Base-by-base conservation (phyloP, 2,797 vertebrate genomes). In the Enteromius afrohamiltoni region DNA sequence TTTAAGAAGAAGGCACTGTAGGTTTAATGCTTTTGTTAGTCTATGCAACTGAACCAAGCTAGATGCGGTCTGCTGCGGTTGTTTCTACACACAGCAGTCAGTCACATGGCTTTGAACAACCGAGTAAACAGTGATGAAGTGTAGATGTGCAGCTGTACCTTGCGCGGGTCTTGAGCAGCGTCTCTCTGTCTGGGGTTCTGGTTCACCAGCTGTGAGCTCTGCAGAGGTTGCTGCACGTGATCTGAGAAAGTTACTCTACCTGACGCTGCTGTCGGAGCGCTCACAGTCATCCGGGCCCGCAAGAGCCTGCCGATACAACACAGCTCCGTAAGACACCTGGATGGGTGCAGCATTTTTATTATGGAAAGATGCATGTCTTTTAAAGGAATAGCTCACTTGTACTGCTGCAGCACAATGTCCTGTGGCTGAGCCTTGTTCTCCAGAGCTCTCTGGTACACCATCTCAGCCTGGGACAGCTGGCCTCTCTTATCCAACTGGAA, bases 391-490 rank as follows among this genome's bases (percentile, higher is more conserved):
- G 58, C 13, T 88, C 89, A 98, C 98, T 95, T 92, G 89, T 93
- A 94, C 1, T 96, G 94, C 1, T 93, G 90, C 0, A 96, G 93
- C 40, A 99, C 83, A 0, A 6, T 51, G 49, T 96, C 94, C 0
- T 0, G 76, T 0, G 98, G 98, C 86, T 96, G 93, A 0, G 96
- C 97, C 62, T 92, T 92, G 90, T 95, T 97, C 78, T 95, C 93
- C 87, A 96, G 29, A 0, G 96, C 98, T 87, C 90, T 96, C 49
- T 92, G 95, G 83, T 95, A 96, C 11, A 98, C 87, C 0, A 88
- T 89, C 0, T 90, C 91, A 0, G 96, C 97, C 49, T 92, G 90
- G 1, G 94, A 91, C 1, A 89, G 51, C 1, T 93, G 77, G 0
- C 94, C 96, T 26, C 89, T 94, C 2, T 75, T 86, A 55, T 96